Percentiles rank a stretch among this genome's conserved stretches.
phyloP scores from a whole-genome alignment of 1,140 invertebrate genomes.

The Planococcus citri region DNA sequence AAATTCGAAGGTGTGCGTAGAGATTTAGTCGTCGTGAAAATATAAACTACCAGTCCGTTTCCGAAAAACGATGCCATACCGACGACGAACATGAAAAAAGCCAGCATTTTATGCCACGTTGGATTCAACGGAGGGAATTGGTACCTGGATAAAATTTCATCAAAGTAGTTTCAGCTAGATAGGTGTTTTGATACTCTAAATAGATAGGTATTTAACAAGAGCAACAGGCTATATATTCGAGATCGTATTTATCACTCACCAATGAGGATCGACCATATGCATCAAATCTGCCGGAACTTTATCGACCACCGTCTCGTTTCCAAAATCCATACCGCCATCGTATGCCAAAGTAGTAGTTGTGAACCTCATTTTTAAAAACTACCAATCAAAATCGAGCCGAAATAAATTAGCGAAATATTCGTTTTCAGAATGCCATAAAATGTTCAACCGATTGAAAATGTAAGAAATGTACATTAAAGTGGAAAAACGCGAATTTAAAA shows the following conservation, averaged over 20 bases:
- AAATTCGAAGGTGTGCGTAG: conserved; percentile 73
- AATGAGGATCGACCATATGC: conserved; percentile 54
- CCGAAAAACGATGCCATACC: conserved; percentile 57
- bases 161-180: not conserved
- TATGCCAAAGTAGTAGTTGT: conserved; percentile 9
- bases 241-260: conserved; percentile 36
- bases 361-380: not conserved
- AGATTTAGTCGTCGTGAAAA: conserved; percentile 61
- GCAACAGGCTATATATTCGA: not conserved
- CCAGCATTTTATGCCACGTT: conserved; percentile 63
- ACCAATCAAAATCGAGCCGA: not conserved
- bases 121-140: conserved; percentile 65
- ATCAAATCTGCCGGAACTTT: conserved; percentile 58
- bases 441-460: no score
- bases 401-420: no score
- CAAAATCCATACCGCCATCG: conserved; percentile 30
- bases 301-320: conserved; percentile 60
- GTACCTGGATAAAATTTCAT: conserved; percentile 34
- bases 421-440: no score
- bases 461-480: no score
- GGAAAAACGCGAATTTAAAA: no score
- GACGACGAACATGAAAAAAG: conserved; percentile 56
- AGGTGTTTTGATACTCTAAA: no score
- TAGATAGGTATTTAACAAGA: no score
- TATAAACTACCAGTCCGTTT: conserved; percentile 75